Evolutionary conservation across 1,140 invertebrate genomes (phyloP).

Genomic region (Neodiprion pinetum): DNA sequence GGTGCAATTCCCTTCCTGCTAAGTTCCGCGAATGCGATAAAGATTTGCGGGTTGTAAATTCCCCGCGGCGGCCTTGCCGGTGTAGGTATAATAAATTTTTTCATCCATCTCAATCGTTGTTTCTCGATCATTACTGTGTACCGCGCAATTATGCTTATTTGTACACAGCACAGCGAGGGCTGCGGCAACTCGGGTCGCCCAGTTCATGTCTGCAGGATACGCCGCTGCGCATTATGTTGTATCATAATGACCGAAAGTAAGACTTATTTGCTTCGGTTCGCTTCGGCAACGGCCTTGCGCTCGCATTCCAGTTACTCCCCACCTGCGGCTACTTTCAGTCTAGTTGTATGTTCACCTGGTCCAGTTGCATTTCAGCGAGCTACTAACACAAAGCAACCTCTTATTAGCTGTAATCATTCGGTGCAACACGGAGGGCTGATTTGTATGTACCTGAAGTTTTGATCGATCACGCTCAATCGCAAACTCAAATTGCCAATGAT

Average conservation of each 20-base stretch:
- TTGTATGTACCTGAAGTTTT: no score
- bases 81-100: no score
- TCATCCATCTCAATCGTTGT: neutral
- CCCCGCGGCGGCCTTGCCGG: neutral
- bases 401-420: conserved; percentile 12
- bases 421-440: neutral
- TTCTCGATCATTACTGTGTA: neutral
- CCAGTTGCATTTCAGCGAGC: neutral
- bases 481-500: no score
- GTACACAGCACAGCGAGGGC: neutral
- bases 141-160: neutral
- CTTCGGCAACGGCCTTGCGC: conserved; percentile 26
- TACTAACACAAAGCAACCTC: conserved; percentile 11
- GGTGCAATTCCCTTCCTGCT: no score
- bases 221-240: neutral
- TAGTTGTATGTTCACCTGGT: neutral
- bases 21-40: no score
- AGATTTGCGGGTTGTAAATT: no score
- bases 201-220: neutral
- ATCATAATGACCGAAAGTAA: conserved; percentile 23
- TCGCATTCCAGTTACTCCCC: conserved; percentile 22
- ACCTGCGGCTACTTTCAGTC: conserved; percentile 14
- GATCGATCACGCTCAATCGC: no score
- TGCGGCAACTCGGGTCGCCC: neutral
- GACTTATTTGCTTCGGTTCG: neutral